Evolutionary conservation across 2,888 invertebrate genomes (phyloP).

Genomic region (Mythimna loreyi): DNA sequence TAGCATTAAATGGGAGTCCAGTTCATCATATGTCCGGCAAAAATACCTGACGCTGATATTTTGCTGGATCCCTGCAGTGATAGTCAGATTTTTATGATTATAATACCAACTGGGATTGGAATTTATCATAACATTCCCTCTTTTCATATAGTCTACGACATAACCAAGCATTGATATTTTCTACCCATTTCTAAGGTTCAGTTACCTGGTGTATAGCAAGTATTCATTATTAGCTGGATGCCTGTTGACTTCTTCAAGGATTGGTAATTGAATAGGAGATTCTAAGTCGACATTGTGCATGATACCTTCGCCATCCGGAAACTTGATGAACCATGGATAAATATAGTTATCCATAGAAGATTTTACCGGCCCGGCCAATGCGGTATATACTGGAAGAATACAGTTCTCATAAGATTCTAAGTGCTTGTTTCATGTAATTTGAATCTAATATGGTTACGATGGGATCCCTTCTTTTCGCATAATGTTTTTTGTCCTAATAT

Average conservation of each 20-base stretch:
- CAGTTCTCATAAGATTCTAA: neutral
- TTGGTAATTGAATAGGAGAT: constrained; percentile 65
- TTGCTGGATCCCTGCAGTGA: too few species aligned
- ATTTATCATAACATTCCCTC: too few species aligned
- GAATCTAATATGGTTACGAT: too few species aligned
- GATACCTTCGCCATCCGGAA: constrained; percentile 73
- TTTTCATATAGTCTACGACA: too few species aligned
- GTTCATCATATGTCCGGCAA: too few species aligned
- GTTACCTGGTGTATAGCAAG: constrained; percentile 72
- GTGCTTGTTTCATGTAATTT: too few species aligned
- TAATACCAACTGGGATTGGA: too few species aligned
- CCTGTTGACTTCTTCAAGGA: constrained; percentile 69
- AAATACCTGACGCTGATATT: too few species aligned
- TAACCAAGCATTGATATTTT: neutral
- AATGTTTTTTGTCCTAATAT: too few species aligned
- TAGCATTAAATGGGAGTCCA: too few species aligned
- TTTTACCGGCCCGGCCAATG: constrained; percentile 66
- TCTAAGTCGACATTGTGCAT: constrained; percentile 73
- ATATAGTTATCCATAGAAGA: constrained; percentile 44
- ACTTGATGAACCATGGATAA: constrained; percentile 72
- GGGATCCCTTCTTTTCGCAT: too few species aligned
- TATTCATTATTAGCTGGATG: constrained; percentile 74
- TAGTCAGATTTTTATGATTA: neutral
- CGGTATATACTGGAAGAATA: constrained; percentile 64
- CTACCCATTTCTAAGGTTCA: neutral